Evolutionary conservation across 2,113 vertebrate genomes (phyloP).

Genomic region (Engystomops pustulosus): DNA sequence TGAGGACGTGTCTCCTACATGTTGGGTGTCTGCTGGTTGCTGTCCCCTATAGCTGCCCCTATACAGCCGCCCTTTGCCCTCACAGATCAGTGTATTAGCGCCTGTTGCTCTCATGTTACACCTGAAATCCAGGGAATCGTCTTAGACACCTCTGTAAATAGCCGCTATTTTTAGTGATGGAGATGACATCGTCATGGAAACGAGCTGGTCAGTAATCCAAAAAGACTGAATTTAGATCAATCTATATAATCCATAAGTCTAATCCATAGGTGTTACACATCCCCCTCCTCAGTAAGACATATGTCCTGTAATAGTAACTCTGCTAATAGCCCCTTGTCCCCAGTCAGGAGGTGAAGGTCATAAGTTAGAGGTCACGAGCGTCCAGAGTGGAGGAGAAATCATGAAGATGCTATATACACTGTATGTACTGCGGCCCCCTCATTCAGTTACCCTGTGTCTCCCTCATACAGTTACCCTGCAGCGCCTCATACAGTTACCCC

Average conservation of each 20-base stretch:
- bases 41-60: background rate
- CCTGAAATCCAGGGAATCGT: conserved; percentile 25
- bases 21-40: no score
- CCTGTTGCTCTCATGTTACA: background rate
- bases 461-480: no score
- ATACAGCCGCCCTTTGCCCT: background rate
- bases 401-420: no score
- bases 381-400: background rate
- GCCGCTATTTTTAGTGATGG: conserved; percentile 10
- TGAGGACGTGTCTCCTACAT: no score
- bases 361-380: background rate
- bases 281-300: background rate
- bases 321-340: background rate
- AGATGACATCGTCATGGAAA: conserved; percentile 10
- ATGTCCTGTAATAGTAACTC: background rate
- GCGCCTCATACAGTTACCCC: no score
- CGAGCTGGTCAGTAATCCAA: background rate
- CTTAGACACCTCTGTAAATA: conserved; percentile 29
- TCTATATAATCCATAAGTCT: conserved; percentile 34
- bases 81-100: background rate
- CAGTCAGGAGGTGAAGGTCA: background rate
- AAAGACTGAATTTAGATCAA: conserved; percentile 17
- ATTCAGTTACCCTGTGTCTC: no score
- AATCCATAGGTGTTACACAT: conserved; percentile 16
- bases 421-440: no score